These are phyloP conservation scores for Mastacembelus armatus DNA, from an alignment of 2,797 vertebrate species.

Conservation along the genomic window DNA sequence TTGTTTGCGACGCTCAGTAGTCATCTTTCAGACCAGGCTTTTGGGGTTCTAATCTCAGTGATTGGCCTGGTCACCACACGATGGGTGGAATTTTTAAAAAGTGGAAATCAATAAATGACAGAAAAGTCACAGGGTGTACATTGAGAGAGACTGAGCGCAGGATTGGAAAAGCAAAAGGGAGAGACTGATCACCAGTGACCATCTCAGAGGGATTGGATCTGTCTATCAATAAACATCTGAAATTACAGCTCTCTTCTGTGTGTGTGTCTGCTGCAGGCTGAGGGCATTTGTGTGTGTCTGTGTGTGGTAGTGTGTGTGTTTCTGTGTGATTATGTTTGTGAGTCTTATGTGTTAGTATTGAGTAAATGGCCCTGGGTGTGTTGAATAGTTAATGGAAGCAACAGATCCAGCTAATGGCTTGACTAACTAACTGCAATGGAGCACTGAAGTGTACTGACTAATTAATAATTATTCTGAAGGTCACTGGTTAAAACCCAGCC, in stretches of 20 bases:
- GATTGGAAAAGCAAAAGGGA: slow-evolving; percentile 7
- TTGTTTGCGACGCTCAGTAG: slow-evolving; percentile 43
- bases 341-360: slow-evolving; percentile 59
- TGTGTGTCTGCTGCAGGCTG: slow-evolving; percentile 15
- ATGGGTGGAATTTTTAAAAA: slow-evolving; percentile 16
- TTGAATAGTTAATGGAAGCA: slow-evolving; percentile 75
- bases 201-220: slow-evolving; percentile 65
- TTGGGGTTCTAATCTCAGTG: slow-evolving; percentile 18
- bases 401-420: slow-evolving; percentile 68
- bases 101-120: slow-evolving; percentile 26
- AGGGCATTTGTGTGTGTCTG: slow-evolving; percentile 12
- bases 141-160: slow-evolving; percentile 8
- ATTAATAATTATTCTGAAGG: slow-evolving; percentile 64
- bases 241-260: slow-evolving; percentile 70
- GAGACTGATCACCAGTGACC: slow-evolving; percentile 53
- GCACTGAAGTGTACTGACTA: slow-evolving; percentile 41
- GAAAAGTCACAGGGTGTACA: slow-evolving; percentile 18
- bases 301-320: slow-evolving; percentile 12
- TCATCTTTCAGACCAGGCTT: slow-evolving; percentile 34
- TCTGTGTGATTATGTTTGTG: slow-evolving; percentile 30
- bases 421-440: slow-evolving; percentile 57
- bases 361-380: slow-evolving; percentile 59
- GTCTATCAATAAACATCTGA: slow-evolving; percentile 78
- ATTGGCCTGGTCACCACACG: slow-evolving; percentile 27
- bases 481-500: slow-evolving; percentile 45